These are phyloP conservation scores for Epinephelus malabaricus DNA, from an alignment of 2,797 vertebrate genomes.

Conservation along the genomic window DNA sequence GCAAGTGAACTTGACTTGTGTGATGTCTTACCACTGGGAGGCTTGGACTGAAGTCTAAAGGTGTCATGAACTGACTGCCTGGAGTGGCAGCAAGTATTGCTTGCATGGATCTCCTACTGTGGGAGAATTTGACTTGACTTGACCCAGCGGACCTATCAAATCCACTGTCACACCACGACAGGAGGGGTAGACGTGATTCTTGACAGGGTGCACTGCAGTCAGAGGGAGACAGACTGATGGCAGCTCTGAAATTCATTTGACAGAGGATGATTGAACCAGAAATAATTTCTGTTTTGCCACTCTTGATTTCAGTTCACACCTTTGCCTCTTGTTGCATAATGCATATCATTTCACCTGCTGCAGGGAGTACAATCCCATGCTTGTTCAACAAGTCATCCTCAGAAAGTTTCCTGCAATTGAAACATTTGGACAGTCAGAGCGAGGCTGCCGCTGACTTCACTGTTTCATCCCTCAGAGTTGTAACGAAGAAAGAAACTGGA, in stretches of 20 bases:
- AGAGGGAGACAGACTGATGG: conserved; percentile 31
- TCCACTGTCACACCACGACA: conserved; percentile 60
- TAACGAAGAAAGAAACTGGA: background rate
- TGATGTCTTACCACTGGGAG: conserved; percentile 37
- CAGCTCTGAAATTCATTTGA: conserved; percentile 35
- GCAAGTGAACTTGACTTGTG: conserved; percentile 36
- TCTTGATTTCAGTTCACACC: conserved; percentile 6
- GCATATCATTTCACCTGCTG: conserved; percentile 18
- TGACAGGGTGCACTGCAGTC: conserved; percentile 35
- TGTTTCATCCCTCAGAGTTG: background rate
- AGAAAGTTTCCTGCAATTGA: conserved; percentile 10
- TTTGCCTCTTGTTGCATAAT: conserved; percentile 12
- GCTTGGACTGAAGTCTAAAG: conserved; percentile 33
- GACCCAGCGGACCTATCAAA: conserved; percentile 68
- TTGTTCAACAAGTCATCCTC: background rate
- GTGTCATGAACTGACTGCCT: conserved; percentile 48
- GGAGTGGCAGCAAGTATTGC: conserved; percentile 57
- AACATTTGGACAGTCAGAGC: background rate
- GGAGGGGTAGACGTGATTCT: conserved; percentile 47
- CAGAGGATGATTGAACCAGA: conserved; percentile 13
- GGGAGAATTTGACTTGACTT: conserved; percentile 59
- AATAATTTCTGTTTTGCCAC: conserved; percentile 17
- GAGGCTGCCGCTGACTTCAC: background rate
- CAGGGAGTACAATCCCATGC: background rate
- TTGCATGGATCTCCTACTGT: conserved; percentile 47